phyloP scores from a whole-genome alignment of 2,888 invertebrate species.

The Bugula neritina region DNA sequence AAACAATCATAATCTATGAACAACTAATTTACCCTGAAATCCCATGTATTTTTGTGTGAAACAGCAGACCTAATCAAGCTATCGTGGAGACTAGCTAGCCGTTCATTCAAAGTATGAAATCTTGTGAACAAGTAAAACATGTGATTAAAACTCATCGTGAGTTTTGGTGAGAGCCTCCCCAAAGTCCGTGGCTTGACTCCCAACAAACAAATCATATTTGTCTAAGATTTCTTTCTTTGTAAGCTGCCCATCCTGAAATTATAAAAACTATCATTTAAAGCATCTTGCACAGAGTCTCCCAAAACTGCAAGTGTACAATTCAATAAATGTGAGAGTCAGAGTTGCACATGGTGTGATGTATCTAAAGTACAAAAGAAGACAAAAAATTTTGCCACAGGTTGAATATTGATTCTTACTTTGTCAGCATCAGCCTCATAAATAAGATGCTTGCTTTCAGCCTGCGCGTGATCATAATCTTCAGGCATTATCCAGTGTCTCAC shows the following conservation, averaged over 20 bases:
- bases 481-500: conserved; percentile 84
- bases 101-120: no score
- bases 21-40: no score
- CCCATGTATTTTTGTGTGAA: no score
- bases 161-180: conserved; percentile 81
- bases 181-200: conserved; percentile 97
- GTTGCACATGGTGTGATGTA: not conserved
- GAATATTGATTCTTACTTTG: no score
- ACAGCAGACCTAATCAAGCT: no score
- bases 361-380: not conserved
- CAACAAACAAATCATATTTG: conserved; percentile 95
- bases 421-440: conserved; percentile 89
- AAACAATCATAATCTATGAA: no score
- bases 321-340: not conserved
- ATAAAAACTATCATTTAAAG: conserved; percentile 13
- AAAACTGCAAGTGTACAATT: no score
- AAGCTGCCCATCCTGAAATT: conserved; percentile 69
- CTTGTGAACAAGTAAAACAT: not conserved
- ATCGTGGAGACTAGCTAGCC: no score
- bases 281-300: not conserved
- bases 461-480: conserved; percentile 90
- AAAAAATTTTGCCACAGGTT: not conserved
- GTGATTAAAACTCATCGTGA: conserved; percentile 86
- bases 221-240: conserved; percentile 82
- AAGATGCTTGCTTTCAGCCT: conserved; percentile 90